Conservation (phyloP, 2,797 vertebrate genomes). For the Rallus crepitans region DNA sequence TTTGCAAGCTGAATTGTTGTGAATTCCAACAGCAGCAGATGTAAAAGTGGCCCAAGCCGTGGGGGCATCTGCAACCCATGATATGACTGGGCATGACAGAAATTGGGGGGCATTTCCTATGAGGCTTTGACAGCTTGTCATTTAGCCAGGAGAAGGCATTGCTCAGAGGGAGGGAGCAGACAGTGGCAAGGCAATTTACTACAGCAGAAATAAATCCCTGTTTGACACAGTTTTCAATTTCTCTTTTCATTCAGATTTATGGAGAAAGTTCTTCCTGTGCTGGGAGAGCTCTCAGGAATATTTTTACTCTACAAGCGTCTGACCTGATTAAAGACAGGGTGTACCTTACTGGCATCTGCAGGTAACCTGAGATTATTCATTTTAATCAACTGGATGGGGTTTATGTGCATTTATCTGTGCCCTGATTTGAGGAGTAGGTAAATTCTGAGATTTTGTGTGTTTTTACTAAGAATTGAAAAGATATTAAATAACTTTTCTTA, state of each 20-base stretch:
- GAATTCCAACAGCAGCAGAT: not conserved
- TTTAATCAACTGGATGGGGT: not conserved
- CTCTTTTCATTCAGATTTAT: conserved; percentile 87
- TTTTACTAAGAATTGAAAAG: not conserved
- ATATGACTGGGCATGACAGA: not conserved
- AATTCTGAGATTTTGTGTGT: not conserved
- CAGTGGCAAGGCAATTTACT: not conserved
- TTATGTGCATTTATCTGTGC: not conserved
- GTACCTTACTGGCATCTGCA: conserved; percentile 91
- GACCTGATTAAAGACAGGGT: conserved; percentile 96
- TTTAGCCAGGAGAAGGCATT: not conserved
- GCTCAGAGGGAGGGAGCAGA: not conserved
- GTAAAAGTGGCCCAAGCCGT: accelerated
- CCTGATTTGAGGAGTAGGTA: not conserved
- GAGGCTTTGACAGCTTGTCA: not conserved
- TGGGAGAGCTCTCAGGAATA: conserved; percentile 91
- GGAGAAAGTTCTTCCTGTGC: conserved; percentile 95
- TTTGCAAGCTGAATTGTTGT: not conserved
- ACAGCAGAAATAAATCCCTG: conserved; percentile 1
- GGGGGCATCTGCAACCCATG: not conserved
- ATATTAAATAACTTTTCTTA: not conserved
- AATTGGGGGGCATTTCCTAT: not conserved
- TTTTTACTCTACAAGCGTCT: conserved; percentile 90
- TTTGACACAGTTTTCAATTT: conserved; percentile 52
- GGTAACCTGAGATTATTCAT: conserved; percentile 61